Base-by-base conservation (phyloP, 2,888 invertebrate genomes). In the Drymonia ruficornis region DNA sequence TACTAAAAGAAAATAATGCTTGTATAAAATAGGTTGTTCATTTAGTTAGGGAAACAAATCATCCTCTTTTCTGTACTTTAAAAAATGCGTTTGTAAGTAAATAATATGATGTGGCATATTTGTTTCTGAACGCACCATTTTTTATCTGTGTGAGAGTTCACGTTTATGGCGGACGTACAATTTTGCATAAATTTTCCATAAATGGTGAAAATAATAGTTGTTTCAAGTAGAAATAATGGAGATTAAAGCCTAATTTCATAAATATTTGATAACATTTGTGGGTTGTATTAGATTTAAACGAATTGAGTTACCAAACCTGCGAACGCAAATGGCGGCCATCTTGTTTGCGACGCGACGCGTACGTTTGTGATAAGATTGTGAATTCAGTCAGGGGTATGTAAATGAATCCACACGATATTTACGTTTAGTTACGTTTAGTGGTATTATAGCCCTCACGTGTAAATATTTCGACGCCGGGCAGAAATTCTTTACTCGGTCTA, bases 251-350 rank as follows among this genome's bases (percentile, higher is more conserved):
- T 31, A 43, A 42, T 46, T 29, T 8, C 5, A 9, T 45, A 38
- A 11, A 23, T 40, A 11, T 16, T 9, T 6, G 16, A 47, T 15
- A 42, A 61, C 46, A 53, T n/a, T n/a, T 19, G 12, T 29, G 34
- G 18, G 43, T 51, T 59, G 53, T 13, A 6, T 12, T 31, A 8
- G 70, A 72, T 70, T 56, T 53, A 57, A 50, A 60, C 36, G 43
- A 61, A 66, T 70, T 63, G 55, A 50, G 38, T 57, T 36, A 49
- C 29, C 19, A 19, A 43, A 45, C 8, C 18, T 47, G 36, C 9
- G 51, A 46, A 52, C 50, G 53, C 50, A 63, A 34, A 53, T 56
- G 67, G 72, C 67, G 62, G 72, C 70, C 70, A 70, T 70, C 52
- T 70, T 70, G 70, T 59, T 68, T 54, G 56, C 53, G 50, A 49